These are phyloP conservation scores for Drosophila mulleri DNA, from an alignment of 2,888 invertebrate genomes.

Conservation along the genomic window DNA sequence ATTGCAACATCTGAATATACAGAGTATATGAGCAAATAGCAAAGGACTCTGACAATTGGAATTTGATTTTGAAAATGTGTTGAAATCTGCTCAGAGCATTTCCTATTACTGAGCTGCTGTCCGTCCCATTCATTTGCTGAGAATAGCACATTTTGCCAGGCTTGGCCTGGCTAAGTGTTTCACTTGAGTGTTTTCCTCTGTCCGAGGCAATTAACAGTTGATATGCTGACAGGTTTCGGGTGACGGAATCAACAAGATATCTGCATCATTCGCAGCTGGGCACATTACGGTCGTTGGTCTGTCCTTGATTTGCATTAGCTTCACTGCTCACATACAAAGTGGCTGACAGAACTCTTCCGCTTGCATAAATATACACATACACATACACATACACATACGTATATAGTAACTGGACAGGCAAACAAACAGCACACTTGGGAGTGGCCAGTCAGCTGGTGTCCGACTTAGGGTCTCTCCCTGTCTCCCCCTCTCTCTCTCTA, in stretches of 20 bases:
- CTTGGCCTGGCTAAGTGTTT: neutral
- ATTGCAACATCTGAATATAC: neutral
- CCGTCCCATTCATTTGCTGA: neutral
- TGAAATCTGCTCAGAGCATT: slow-evolving; percentile 6
- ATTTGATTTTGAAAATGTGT: too few species aligned
- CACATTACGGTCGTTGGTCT: slow-evolving; percentile 14
- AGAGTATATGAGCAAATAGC: neutral
- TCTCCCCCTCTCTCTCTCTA: too few species aligned
- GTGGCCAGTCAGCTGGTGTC: neutral
- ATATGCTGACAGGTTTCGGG: slow-evolving; percentile 18
- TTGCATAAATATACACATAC: slow-evolving; percentile 14
- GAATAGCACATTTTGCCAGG: slow-evolving; percentile 1
- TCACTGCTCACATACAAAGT: slow-evolving; percentile 40
- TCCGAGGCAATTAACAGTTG: slow-evolving; percentile 8
- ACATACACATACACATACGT: neutral
- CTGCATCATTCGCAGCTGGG: slow-evolving; percentile 18
- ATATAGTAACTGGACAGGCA: slow-evolving; percentile 22
- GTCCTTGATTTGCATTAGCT: slow-evolving; percentile 23
- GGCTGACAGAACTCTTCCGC: slow-evolving; percentile 36
- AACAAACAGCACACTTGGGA: slow-evolving; percentile 39
- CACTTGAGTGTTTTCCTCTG: slow-evolving; percentile 1
- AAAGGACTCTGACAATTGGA: too few species aligned
- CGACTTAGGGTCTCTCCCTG: slow-evolving; percentile 8
- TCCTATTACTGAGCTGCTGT: neutral
- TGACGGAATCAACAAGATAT: slow-evolving; percentile 26